Evolutionary conservation across 2,888 invertebrate genomes (phyloP), one percentile per base, ranked within the genome.

Genomic region (Noctua pronuba): DNA sequence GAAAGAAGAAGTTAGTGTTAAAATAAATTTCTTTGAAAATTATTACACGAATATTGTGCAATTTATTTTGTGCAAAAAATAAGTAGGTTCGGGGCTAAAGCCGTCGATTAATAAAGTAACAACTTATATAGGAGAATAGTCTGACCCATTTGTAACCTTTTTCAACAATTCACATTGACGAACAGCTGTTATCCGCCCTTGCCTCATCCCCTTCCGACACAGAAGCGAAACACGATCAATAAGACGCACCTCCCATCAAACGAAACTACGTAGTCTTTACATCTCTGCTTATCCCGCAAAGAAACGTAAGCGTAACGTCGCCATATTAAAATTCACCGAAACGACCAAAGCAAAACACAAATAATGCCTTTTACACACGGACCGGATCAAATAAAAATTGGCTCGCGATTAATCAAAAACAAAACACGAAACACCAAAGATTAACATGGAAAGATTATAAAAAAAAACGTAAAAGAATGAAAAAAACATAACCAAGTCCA

Each of bases 381-480:
- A 77, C 73, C 71, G 83, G 86, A 92, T 92, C 92, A 92, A 92
- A 92, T 91, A 92, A 91, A 91, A 92, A 93, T 91, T 92, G 89
- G 92, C 89, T 92, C 91, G 88, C 92, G 92, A 94, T 95, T 93
- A 93, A 94, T 94, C 92, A 94, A 94, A 95, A 94, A 95, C 92
- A 93, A 94, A 93, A 92, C 91, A 92, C 91, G 93, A 93, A 95
- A 95, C 94, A 93, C 92, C 89, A 93, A 93, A 95, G 95, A 95
- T 95, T 95, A 95, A 95, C 95, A 95, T 94, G 93, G 91, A 92
- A 93, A 95, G 95, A 95, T 95, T 95, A 95, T 86, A 86, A 79
- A 87, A 77, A 92, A 92, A 65, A n/a, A n/a, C n/a, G 28, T 90
- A 91, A 92, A 90, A 90, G 91, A 91, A 93, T 93, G 94, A 93